These are phyloP conservation scores for Podocnemis expansa DNA, from an alignment of 2,113 vertebrate genomes.

Conservation along the genomic window DNA sequence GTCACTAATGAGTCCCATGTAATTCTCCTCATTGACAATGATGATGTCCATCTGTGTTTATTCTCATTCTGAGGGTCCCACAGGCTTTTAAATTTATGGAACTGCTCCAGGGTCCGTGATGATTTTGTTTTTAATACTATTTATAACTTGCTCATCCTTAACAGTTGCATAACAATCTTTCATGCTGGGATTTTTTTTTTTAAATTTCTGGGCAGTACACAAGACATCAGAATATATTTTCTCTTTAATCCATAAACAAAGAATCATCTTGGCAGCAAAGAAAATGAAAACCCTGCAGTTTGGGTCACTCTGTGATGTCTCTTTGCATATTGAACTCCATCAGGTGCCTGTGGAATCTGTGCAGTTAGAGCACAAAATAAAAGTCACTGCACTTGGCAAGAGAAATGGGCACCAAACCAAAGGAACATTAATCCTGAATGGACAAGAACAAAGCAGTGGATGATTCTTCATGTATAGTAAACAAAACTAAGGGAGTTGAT, in stretches of 20 bases:
- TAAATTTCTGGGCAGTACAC: neutral
- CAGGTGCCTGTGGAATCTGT: neutral
- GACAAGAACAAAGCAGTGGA: neutral
- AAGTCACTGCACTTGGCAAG: neutral
- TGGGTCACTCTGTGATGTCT: neutral
- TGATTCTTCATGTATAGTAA: neutral
- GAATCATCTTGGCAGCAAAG: neutral
- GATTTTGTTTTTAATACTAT: conserved; percentile 52
- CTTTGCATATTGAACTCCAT: neutral
- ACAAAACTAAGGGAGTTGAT: neutral
- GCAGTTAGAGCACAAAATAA: neutral
- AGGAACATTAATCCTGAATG: neutral
- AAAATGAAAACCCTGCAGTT: neutral
- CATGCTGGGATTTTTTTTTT: conserved; percentile 39
- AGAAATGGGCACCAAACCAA: neutral
- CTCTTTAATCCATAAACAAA: neutral
- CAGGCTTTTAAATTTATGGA: conserved; percentile 39
- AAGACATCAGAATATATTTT: neutral
- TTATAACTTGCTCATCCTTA: conserved; percentile 60
- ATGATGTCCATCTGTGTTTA: conserved; percentile 69
- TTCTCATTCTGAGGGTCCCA: conserved; percentile 50
- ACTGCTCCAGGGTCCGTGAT: conserved; percentile 45
- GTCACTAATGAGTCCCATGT: conserved; percentile 33
- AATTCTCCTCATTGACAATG: conserved; percentile 49
- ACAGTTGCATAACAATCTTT: conserved; percentile 30